A percentile compares a stretch with the other conserved stretches of the same genome.
phyloP scores from a whole-genome alignment of 2,113 vertebrate genomes.

The Sceloporus tristichus region DNA sequence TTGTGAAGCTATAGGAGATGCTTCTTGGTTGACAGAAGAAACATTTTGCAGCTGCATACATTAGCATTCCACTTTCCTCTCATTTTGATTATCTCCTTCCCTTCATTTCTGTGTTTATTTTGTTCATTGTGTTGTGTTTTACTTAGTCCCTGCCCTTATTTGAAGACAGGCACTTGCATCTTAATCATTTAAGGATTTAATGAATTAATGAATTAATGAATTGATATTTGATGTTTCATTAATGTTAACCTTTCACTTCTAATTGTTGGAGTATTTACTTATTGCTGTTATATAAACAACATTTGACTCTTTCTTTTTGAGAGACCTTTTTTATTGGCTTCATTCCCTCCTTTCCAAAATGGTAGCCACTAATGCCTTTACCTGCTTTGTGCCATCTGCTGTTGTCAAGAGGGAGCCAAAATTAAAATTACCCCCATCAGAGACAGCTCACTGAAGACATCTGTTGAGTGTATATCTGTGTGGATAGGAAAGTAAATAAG shows the following conservation, averaged over 20 bases:
- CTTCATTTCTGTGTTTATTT: constrained; percentile 31
- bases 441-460: constrained; percentile 38
- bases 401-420: constrained; percentile 43
- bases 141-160: background rate
- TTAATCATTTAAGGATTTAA: background rate
- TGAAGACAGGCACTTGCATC: constrained; percentile 22
- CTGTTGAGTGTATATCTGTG: background rate
- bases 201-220: background rate
- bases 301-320: background rate
- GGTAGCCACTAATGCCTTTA: constrained; percentile 36
- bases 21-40: background rate
- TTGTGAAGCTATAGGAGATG: background rate
- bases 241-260: constrained; percentile 1
- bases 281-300: background rate
- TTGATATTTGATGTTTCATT: background rate
- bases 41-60: constrained; percentile 4
- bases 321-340: background rate
- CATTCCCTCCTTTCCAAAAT: constrained; percentile 9
- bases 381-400: constrained; percentile 48
- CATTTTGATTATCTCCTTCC: constrained; percentile 51
- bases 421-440: constrained; percentile 30
- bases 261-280: background rate
- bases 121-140: background rate
- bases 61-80: constrained; percentile 25
- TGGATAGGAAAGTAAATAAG: constrained; percentile 38